Base-by-base conservation (phyloP, 2,888 invertebrate genomes). In the Himalopsyche anomala region DNA sequence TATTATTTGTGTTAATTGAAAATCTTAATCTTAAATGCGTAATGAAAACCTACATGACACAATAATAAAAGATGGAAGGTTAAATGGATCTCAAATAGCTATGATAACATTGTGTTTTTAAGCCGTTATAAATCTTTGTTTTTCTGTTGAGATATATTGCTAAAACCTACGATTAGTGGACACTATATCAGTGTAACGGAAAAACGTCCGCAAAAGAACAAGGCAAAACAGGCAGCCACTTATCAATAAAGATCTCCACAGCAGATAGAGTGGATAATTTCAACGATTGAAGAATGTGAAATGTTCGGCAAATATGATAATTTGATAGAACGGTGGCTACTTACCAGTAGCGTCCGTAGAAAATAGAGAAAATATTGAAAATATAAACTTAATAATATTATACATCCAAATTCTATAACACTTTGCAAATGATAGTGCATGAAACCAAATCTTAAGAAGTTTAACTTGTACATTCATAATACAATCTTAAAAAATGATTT, bases 161-260 rank as follows among this genome's bases (percentile, higher is more conserved):
- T 51, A 80, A 51, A 80, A 80, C 45, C 80, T 17, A 80, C 45
- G n/a, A 51, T 80, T 80, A 80, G 17, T 19, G 51, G n/a, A 51
- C 80, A 45, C 45, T 28, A 45, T n/a, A 80, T 83, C 28, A 74
- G 19, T 12, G 42, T 83, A 83, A 83, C 80, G 80, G 80, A 80
- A 42, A 80, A 80, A 80, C 80, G 80, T 42, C 42, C 42, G 12
- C 51, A 15, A 51, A 51, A 17, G n/a, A 51, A 42, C 80, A 42
- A 45, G 80, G 15, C 19, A 54, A 81, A 85, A 81, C 74, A 81
- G 79, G 82, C 82, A 82, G 54, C 81, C 55, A 42, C 81, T 86
- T 86, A 86, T 86, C 86, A 74, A 81, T 40, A 79, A 45, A 86
- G 86, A 86, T 86, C 69, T 86, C 38, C 82, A 42, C 11, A 28